These are phyloP conservation scores for Pocillopora verrucosa DNA, from an alignment of 64 coral and sea anemone species.

Conservation along the genomic window DNA sequence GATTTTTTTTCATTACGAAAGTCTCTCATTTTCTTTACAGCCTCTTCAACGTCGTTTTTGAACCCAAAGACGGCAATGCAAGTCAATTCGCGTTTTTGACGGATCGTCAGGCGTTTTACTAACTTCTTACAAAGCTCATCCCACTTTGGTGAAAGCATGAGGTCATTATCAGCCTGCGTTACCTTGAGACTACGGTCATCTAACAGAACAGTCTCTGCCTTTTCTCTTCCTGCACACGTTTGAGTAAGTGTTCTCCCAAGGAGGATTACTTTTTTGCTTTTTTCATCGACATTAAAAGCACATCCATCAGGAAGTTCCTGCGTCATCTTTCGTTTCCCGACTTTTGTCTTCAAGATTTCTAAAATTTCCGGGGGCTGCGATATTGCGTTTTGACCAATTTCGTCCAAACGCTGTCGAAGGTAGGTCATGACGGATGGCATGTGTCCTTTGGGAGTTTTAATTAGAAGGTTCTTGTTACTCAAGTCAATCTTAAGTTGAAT, in stretches of 20 bases:
- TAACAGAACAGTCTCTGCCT: neutral
- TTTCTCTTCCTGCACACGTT: constrained; percentile 1
- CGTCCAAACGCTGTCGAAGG: constrained; percentile 9
- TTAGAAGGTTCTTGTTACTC: neutral
- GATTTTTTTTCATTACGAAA: constrained; percentile 38
- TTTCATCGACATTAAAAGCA: constrained; percentile 16
- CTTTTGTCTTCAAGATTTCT: constrained; percentile 11
- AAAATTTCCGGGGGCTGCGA: neutral
- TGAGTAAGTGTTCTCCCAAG: neutral
- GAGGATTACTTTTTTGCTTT: neutral
- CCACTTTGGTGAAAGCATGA: constrained; percentile 3
- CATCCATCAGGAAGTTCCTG: constrained; percentile 6
- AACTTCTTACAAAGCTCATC: constrained; percentile 14
- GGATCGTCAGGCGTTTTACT: constrained; percentile 4
- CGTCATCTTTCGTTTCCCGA: constrained; percentile 16
- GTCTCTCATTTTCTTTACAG: constrained; percentile 32
- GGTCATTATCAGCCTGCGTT: neutral
- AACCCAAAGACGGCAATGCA: constrained; percentile 39
- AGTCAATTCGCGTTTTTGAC: neutral
- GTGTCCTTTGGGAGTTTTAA: constrained; percentile 23
- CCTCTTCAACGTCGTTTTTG: constrained; percentile 12
- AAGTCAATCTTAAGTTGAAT: constrained; percentile 6
- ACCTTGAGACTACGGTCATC: neutral
- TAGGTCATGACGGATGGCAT: neutral
- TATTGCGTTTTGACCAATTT: neutral